These are phyloP conservation scores for Drosophila tani DNA, from an alignment of 1,140 invertebrate species.

Conservation along the genomic window DNA sequence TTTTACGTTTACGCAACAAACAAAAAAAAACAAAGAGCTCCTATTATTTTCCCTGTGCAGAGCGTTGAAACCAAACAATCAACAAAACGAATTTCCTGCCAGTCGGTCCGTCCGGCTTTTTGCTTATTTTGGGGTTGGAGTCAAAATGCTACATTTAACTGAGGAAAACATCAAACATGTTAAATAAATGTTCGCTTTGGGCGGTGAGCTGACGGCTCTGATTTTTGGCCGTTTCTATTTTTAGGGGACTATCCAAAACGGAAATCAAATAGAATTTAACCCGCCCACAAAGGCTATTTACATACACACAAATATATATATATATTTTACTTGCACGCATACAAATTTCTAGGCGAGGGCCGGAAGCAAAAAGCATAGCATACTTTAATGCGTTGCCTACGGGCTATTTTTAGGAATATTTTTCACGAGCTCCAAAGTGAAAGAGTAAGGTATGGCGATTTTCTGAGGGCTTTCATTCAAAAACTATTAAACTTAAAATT, in stretches of 20 bases:
- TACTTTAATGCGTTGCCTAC: conserved; percentile 50
- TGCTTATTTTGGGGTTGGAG: conserved; percentile 5
- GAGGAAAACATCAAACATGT: conserved; percentile 49
- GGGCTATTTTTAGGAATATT: conserved; percentile 11
- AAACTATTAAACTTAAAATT: neutral
- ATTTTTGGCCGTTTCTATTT: conserved; percentile 44
- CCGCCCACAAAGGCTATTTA: conserved; percentile 12
- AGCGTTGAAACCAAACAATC: conserved; percentile 45
- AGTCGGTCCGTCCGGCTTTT: conserved; percentile 1
- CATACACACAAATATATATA: conserved; percentile 11
- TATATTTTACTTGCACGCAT: neutral
- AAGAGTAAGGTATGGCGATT: neutral
- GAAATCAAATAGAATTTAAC: conserved; percentile 57
- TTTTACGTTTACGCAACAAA: conserved; percentile 5
- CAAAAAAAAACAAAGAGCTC: neutral
- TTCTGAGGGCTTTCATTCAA: neutral
- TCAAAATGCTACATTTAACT: conserved; percentile 41
- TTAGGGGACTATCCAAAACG: conserved; percentile 41
- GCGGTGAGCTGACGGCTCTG: conserved; percentile 15
- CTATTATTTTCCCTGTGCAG: conserved; percentile 10
- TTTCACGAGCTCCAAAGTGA: neutral
- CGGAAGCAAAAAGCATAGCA: conserved; percentile 38
- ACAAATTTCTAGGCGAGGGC: neutral
- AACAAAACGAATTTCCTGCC: conserved; percentile 50
- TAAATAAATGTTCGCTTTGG: conserved; percentile 43